Base-by-base conservation (phyloP, 2,113 vertebrate genomes). In the Elgaria multicarinata region DNA sequence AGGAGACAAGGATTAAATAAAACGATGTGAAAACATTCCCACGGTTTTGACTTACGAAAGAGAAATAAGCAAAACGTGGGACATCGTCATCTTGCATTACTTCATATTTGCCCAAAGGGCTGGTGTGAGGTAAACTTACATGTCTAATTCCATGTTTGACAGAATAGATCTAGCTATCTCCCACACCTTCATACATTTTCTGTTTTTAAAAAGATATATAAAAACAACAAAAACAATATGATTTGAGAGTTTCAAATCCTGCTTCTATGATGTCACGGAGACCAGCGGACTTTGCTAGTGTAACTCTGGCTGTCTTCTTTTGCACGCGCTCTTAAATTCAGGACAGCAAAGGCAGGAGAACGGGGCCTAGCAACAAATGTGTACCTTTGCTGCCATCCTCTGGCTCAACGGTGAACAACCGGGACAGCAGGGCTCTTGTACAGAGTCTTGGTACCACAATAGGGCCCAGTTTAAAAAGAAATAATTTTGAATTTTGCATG, bases 41-140 rank as follows among this genome's bases (percentile, higher is more conserved):
- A 97, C 92, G 95, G 97, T 96, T 97, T 97, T 96, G 94, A 97
- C 97, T 97, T 97, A 97, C 97, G 95, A 96, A 93, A 96, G 92
- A 95, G 94, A 96, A 97, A 96, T 93, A 96, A 96, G 94, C 92
- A 96, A 95, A 97, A 97, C 95, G 96, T 96, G 95, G 94, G 91
- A 80, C 62, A 24, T 66, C 33, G 33, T 53, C 95, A 94, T 96
- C 92, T 97, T 97, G 95, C 94, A 96, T 96, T 95, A 95, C 96
- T 96, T 95, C 95, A 95, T n/a, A 64, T 94, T 94, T 93, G 93
- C 95, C 96, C 87, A 85, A 78, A 90, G 92, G 96, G 96, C 84
- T 94, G 95, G 93, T 24, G 87, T 91, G 93, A 97, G 91, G 94
- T 93, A 96, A 96, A 97, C n/a, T 95, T 92, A 90, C 64, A 83